These are phyloP conservation scores for Zonotrichia leucophrys DNA, from an alignment of 2,113 vertebrate species.

Conservation along the genomic window DNA sequence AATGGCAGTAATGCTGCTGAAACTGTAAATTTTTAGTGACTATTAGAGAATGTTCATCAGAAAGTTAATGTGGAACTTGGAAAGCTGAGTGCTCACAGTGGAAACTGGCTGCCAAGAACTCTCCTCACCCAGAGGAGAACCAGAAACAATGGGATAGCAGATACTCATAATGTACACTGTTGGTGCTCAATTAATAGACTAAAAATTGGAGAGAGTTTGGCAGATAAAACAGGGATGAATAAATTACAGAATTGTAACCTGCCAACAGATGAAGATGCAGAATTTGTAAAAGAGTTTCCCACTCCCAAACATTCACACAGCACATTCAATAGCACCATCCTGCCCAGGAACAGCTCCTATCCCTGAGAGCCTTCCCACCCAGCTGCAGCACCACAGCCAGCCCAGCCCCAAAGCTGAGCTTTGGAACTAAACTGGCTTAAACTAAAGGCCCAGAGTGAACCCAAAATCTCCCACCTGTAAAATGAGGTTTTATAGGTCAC, in stretches of 20 bases:
- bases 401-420: background rate
- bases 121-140: conserved; percentile 13
- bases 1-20: background rate
- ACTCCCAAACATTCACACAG: background rate
- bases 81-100: conserved; percentile 14
- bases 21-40: conserved; percentile 32
- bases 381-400: background rate
- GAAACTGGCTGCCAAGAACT: conserved; percentile 1
- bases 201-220: conserved; percentile 32
- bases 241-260: conserved; percentile 13
- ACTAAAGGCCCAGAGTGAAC: background rate
- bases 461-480: background rate
- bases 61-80: conserved; percentile 1
- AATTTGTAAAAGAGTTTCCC: background rate
- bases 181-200: conserved; percentile 51
- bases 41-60: conserved; percentile 11
- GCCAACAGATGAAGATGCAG: background rate
- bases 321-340: background rate
- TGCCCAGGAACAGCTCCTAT: background rate
- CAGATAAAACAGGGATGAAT: conserved; percentile 40
- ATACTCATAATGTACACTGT: background rate
- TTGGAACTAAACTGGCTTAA: too few relatives aligned
- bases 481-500: background rate
- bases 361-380: background rate
- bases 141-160: conserved; percentile 19